phyloP scores from a whole-genome alignment of 2,888 invertebrate species.

The Cepaea hortensis region DNA sequence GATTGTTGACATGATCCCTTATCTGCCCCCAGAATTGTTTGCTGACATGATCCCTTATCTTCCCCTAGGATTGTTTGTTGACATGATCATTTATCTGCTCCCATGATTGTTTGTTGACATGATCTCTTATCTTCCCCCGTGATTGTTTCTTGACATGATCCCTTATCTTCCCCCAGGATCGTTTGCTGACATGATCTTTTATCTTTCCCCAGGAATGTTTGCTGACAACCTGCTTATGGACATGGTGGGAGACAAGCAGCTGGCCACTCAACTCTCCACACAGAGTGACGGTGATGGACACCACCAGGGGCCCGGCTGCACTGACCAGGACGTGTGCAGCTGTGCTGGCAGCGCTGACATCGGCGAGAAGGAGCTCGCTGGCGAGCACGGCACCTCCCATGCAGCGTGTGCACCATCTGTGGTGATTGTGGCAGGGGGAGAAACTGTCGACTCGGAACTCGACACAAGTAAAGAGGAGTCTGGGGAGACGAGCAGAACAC shows the following conservation, averaged over 20 bases:
- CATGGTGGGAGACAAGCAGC: conserved; percentile 64
- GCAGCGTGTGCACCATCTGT: conserved; percentile 26
- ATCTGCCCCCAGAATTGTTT: no score
- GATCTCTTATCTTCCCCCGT: no score
- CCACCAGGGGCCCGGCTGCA: conserved; percentile 53
- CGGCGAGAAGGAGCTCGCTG: conserved; percentile 44
- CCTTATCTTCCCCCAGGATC: no score
- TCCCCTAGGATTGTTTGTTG: no score
- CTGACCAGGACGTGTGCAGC: conserved; percentile 50
- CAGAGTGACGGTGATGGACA: conserved; percentile 58
- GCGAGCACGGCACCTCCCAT: conserved; percentile 11
- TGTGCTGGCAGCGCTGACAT: conserved; percentile 17
- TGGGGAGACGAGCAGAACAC: conserved; percentile 40
- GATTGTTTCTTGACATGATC: no score
- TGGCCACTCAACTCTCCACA: conserved; percentile 51
- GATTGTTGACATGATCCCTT: no score
- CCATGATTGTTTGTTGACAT: no score
- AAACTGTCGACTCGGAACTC: conserved; percentile 31
- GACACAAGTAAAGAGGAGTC: conserved; percentile 43
- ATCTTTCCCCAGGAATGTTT: conserved; percentile 53
- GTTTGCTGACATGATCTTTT: neutral
- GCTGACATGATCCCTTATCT: no score
- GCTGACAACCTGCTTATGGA: conserved; percentile 60
- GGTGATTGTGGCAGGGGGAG: conserved; percentile 29
- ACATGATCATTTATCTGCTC: no score